Percentiles rank a stretch among this genome's conserved stretches.
These are phyloP conservation scores for Kryptolebias marmoratus DNA, from an alignment of 2,113 vertebrate species.

Conservation along the genomic window DNA sequence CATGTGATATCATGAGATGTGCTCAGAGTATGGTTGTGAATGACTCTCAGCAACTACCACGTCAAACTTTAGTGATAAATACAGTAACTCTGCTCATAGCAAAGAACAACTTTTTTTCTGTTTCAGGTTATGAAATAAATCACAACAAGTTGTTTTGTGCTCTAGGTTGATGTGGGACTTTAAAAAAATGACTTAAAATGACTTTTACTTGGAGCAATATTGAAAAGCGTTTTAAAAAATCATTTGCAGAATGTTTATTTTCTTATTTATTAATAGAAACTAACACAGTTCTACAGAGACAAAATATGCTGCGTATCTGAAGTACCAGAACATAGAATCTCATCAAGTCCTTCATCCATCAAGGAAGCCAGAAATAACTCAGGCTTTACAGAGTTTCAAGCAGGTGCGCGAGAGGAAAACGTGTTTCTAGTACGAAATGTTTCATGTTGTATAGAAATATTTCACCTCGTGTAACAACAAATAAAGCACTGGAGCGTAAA, in stretches of 20 bases:
- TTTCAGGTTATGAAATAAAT: too few species aligned
- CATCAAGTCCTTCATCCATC: constrained; percentile 55
- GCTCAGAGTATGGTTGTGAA: too few species aligned
- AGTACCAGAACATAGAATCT: constrained; percentile 32
- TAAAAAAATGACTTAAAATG: not conserved
- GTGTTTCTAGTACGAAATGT: not conserved
- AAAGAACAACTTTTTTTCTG: too few species aligned
- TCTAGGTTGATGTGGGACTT: too few species aligned
- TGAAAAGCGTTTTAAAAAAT: not conserved
- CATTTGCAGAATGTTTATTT: not conserved
- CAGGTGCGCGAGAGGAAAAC: not conserved
- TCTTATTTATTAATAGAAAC: constrained; percentile 13
- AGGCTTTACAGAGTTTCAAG: not conserved
- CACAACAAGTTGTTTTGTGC: too few species aligned
- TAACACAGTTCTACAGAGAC: constrained; percentile 55
- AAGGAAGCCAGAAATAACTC: constrained; percentile 9
- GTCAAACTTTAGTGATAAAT: too few species aligned
- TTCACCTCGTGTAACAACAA: not conserved
- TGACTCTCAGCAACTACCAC: too few species aligned
- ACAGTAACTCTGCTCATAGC: too few species aligned
- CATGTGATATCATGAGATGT: too few species aligned
- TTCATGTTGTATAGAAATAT: not conserved
- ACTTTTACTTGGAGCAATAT: not conserved
- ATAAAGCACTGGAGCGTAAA: not conserved
- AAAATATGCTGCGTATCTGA: constrained; percentile 33